Conservation (phyloP, 53 echinoderm and acorn worm species). For the Holothuria scabra region DNA sequence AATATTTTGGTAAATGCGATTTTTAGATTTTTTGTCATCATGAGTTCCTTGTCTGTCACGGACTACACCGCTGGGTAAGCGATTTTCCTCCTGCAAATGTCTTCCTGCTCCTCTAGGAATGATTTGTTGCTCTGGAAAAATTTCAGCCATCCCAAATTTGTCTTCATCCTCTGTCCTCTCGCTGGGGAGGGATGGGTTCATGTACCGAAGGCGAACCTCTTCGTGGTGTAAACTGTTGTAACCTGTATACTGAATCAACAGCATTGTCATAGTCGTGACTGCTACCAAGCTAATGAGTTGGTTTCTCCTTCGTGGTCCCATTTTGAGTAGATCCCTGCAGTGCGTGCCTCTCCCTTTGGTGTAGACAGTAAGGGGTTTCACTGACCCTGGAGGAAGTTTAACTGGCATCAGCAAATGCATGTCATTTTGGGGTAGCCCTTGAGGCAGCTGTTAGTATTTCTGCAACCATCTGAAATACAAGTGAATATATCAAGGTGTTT, state of each 20-base stretch:
- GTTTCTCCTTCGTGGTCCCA: constrained; percentile 60
- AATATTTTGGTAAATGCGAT: neutral
- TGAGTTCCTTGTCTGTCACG: neutral
- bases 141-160: neutral
- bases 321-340: constrained; percentile 15
- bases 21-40: neutral
- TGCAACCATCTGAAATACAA: too few species aligned
- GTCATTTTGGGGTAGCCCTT: neutral
- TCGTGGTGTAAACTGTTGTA: constrained; percentile 37
- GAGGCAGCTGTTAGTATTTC: too few species aligned
- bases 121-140: neutral
- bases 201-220: constrained; percentile 35
- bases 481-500: too few species aligned
- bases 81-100: constrained; percentile 25
- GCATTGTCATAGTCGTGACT: constrained; percentile 49
- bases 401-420: neutral
- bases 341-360: neutral
- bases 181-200: constrained; percentile 55
- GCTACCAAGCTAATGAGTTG: constrained; percentile 35
- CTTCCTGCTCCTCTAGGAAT: constrained; percentile 14
- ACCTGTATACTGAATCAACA: constrained; percentile 54
- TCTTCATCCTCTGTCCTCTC: constrained; percentile 14
- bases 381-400: neutral
- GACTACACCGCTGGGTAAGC: constrained; percentile 1
- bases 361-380: neutral